Conservation (phyloP, 2,113 vertebrate species). For the Alaudala cheleensis region DNA sequence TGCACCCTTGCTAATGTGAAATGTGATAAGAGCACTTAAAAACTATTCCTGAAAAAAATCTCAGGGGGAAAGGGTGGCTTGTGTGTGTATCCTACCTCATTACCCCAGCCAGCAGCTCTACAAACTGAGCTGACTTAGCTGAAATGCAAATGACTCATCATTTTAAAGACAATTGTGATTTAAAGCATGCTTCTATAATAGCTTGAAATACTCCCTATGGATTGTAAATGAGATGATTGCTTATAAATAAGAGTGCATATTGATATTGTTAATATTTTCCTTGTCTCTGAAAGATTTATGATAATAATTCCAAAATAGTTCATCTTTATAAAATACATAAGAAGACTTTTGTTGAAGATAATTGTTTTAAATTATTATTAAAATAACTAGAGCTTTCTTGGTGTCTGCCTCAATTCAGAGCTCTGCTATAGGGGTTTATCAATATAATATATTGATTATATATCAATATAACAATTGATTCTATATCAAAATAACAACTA, state of each 20-base stretch:
- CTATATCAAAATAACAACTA: neutral
- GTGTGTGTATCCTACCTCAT: neutral
- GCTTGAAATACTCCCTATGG: neutral
- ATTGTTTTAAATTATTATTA: neutral
- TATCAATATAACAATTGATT: too few species aligned
- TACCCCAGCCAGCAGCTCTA: neutral
- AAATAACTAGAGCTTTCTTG: neutral
- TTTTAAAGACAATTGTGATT: neutral
- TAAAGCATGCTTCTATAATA: neutral
- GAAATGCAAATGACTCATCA: constrained; percentile 8
- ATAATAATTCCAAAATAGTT: neutral
- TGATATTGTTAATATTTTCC: neutral
- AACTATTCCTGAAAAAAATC: neutral
- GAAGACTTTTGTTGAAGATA: neutral
- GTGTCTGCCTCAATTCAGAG: neutral
- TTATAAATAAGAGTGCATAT: neutral
- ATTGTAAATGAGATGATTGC: neutral
- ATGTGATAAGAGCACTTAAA: constrained; percentile 16
- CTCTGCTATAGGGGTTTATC: neutral
- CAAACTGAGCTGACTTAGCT: neutral
- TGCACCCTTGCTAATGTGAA: neutral
- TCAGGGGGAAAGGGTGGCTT: neutral
- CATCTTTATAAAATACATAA: neutral
- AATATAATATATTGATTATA: too few species aligned
- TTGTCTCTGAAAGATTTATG: neutral